Percentiles rank a stretch among this genome's conserved stretches.
Conservation (phyloP, 2,113 vertebrate genomes). For the Protobothrops mucrosquamatus region DNA sequence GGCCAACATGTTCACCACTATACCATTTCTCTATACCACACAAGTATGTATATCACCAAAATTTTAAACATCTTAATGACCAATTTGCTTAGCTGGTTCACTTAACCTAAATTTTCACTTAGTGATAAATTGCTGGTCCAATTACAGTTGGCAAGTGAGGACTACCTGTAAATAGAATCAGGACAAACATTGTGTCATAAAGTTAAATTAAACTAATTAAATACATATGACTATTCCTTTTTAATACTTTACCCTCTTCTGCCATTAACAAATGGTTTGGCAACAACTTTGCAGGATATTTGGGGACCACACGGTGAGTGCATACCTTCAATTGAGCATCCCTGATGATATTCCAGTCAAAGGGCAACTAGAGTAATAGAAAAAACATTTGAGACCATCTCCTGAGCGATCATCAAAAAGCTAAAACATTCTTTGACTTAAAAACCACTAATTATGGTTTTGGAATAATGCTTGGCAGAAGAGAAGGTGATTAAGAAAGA, state of each 20-base stretch:
- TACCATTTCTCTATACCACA: not conserved
- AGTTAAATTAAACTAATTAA: not conserved
- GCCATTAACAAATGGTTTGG: not conserved
- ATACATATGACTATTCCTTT: not conserved
- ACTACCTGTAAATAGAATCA: not conserved
- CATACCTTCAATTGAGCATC: not conserved
- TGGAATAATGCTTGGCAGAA: not conserved
- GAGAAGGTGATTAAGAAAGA: not conserved
- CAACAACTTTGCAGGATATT: not conserved
- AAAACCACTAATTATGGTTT: not conserved
- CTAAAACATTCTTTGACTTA: not conserved
- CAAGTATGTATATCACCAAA: not conserved
- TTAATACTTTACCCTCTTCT: not conserved
- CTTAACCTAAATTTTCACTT: not conserved
- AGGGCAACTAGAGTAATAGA: not conserved
- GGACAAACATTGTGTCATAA: not conserved
- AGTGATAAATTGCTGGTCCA: not conserved
- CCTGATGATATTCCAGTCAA: not conserved
- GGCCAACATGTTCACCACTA: not conserved
- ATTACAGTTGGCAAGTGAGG: not conserved
- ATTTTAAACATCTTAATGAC: not conserved
- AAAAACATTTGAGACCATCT: not conserved
- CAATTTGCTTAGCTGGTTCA: not conserved
- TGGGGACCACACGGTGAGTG: not conserved
- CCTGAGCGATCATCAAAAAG: not conserved